These are phyloP conservation scores for Chelonoidis abingdonii DNA, from an alignment of 2,113 vertebrate species.

Conservation along the genomic window DNA sequence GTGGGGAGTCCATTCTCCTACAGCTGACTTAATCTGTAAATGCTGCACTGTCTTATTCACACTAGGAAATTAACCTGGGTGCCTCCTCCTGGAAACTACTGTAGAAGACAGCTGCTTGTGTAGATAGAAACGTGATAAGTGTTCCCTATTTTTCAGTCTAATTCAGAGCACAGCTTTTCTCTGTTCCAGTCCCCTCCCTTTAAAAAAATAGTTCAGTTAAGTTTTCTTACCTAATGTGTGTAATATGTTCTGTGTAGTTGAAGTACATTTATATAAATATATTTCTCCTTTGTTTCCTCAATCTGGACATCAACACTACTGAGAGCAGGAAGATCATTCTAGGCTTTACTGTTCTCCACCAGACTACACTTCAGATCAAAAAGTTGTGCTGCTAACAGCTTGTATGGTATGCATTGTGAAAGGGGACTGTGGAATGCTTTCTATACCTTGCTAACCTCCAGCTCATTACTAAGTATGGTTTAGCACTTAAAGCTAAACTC, in stretches of 20 bases:
- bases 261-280: neutral
- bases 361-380: neutral
- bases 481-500: constrained; percentile 28
- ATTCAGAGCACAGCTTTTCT: neutral
- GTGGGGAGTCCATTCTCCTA: neutral
- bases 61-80: neutral
- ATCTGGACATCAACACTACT: neutral
- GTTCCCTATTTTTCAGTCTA: neutral
- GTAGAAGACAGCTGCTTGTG: neutral
- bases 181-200: neutral
- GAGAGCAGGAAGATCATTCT: neutral
- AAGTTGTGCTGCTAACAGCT: neutral
- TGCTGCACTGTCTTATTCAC: neutral
- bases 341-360: neutral
- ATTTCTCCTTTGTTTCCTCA: neutral
- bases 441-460: constrained; percentile 31
- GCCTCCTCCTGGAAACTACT: neutral
- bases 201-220: neutral
- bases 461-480: constrained; percentile 33
- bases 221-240: neutral
- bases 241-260: neutral
- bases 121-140: neutral
- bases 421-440: constrained; percentile 39
- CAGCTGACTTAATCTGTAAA: neutral
- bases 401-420: neutral